Percentiles rank a stretch among this genome's conserved stretches.
phyloP scores from a whole-genome alignment of 2,888 invertebrate genomes.

The Lysandra coridon region DNA sequence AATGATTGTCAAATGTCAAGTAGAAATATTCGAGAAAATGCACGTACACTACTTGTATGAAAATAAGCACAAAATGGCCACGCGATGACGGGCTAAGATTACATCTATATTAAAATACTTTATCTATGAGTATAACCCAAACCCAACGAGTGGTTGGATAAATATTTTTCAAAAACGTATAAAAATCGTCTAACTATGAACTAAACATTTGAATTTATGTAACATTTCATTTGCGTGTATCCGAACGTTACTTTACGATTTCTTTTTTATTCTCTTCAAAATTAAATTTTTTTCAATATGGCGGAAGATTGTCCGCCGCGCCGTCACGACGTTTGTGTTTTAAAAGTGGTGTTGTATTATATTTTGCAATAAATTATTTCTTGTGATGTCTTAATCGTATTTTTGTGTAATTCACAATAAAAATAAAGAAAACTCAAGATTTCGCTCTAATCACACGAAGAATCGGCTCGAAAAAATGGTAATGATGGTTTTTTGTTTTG shows the following conservation, averaged over 20 bases:
- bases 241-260: slow-evolving; percentile 44
- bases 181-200: no score
- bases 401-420: slow-evolving; percentile 42
- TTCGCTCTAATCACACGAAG: slow-evolving; percentile 45
- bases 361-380: slow-evolving; percentile 52
- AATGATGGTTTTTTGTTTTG: slow-evolving; percentile 82
- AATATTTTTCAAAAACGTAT: no score
- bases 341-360: slow-evolving; percentile 54
- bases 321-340: slow-evolving; percentile 72
- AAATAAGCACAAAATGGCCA: no score
- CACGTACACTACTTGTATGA: no score
- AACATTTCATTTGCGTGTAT: slow-evolving; percentile 36
- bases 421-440: slow-evolving; percentile 38
- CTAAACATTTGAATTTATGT: slow-evolving; percentile 32
- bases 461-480: slow-evolving; percentile 72
- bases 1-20: no score
- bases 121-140: no score
- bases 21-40: no score
- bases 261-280: slow-evolving; percentile 56
- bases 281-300: slow-evolving; percentile 69
- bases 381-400: slow-evolving; percentile 55
- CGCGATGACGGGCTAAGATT: no score
- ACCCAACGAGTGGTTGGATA: no score
- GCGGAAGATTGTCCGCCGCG: slow-evolving; percentile 79
- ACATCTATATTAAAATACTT: no score